phyloP scores from a whole-genome alignment of 1,140 invertebrate genomes.

The Drosophila carrolli region DNA sequence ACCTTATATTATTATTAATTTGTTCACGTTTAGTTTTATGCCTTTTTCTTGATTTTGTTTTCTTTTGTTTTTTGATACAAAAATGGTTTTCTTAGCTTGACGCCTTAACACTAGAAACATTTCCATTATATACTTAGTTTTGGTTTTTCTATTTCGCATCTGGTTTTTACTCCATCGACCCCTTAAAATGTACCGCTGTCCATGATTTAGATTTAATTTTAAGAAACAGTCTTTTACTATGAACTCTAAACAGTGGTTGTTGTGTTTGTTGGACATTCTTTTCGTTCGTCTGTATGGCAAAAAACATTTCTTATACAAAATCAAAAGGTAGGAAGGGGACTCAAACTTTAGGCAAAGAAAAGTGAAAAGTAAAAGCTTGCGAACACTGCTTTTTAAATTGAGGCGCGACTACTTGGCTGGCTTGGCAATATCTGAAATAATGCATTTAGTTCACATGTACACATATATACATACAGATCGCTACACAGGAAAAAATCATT shows the following conservation, averaged over 20 bases:
- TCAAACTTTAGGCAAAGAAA: constrained; percentile 8
- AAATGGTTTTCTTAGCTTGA: constrained; percentile 52
- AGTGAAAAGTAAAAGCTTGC: constrained; percentile 36
- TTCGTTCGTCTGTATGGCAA: constrained; percentile 14
- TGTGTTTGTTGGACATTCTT: constrained; percentile 16
- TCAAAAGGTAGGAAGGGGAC: constrained; percentile 7
- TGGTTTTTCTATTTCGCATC: constrained; percentile 9
- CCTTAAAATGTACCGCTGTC: constrained; percentile 34
- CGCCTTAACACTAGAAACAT: constrained; percentile 63
- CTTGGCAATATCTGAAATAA: constrained; percentile 78
- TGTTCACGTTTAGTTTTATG: constrained; percentile 24
- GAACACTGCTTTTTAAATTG: constrained; percentile 44
- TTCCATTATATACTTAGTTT: constrained; percentile 33
- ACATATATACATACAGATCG: constrained; percentile 26
- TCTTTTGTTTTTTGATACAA: constrained; percentile 54
- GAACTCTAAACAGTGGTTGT: constrained; percentile 67
- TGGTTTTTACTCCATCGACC: constrained; percentile 4
- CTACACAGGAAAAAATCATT: not conserved
- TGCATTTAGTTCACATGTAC: constrained; percentile 51
- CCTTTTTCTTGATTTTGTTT: constrained; percentile 24
- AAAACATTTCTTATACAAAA: constrained; percentile 13
- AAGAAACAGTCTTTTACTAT: constrained; percentile 83
- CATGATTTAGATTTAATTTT: constrained; percentile 68
- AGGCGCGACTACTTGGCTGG: constrained; percentile 65
- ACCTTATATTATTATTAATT: constrained; percentile 57